Percentiles rank a stretch among this genome's conserved stretches.
phyloP scores from a whole-genome alignment of 2,888 invertebrate species.

The Agonopterix arenella region DNA sequence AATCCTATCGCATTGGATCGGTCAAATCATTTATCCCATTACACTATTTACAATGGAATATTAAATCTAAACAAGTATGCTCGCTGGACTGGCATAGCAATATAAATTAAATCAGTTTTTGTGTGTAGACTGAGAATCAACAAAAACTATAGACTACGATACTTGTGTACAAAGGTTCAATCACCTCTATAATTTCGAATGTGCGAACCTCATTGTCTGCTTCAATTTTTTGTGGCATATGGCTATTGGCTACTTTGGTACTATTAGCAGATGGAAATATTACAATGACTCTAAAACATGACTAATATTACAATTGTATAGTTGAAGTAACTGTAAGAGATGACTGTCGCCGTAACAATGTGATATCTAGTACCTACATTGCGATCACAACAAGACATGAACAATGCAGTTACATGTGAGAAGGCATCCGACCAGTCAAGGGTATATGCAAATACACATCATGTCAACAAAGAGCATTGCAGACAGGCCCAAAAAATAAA shows the following conservation, averaged over 20 bases:
- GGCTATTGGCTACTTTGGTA: constrained; percentile 42
- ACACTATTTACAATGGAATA: constrained; percentile 23
- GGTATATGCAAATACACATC: constrained; percentile 59
- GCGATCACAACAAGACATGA: constrained; percentile 26
- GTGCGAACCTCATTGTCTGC: constrained; percentile 69
- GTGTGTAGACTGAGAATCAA: constrained; percentile 36
- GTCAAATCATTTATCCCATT: constrained; percentile 19
- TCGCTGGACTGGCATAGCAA: constrained; percentile 37
- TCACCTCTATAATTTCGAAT: constrained; percentile 66
- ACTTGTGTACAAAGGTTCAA: constrained; percentile 49
- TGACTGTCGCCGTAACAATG: not conserved
- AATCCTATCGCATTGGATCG: constrained; percentile 13
- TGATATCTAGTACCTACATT: constrained; percentile 9
- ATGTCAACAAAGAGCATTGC: constrained; percentile 50
- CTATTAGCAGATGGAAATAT: constrained; percentile 42
- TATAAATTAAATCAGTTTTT: constrained; percentile 51
- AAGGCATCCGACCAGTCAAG: constrained; percentile 46
- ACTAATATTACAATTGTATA: constrained; percentile 2
- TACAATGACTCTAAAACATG: constrained; percentile 5
- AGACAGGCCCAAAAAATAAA: constrained; percentile 42
- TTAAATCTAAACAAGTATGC: constrained; percentile 17
- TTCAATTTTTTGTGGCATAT: constrained; percentile 63
- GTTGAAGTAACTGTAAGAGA: not conserved
- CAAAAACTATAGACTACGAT: constrained; percentile 61
- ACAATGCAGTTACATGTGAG: constrained; percentile 42